Evolutionary conservation across 2,888 invertebrate species (phyloP), one percentile per base, ranked within the genome.

Genomic region (Bembecia ichneumoniformis): DNA sequence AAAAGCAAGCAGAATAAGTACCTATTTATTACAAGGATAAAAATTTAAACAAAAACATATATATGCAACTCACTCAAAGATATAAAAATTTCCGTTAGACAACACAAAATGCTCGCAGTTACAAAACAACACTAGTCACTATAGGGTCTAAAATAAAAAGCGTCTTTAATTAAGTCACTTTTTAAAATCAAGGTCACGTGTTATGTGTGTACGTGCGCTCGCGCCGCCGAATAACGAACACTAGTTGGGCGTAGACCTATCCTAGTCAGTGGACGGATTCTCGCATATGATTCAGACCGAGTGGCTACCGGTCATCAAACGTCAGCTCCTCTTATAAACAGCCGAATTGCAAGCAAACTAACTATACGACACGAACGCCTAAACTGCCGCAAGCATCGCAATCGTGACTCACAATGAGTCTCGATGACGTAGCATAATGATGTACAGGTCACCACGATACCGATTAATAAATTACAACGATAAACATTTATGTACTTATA

Each of bases 141-240:
- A n/a, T n/a, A 28, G 28, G 28, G 7, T 2, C 2, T 28, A 28
- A 9, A 2, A 2, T 28, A 2, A 28, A 28, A 28, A 28, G 2
- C 9, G n/a, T 28, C 9, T 28, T 2, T 9, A 20, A 20, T 5
- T 20, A 28, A 28, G 9, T 28, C 28, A 9, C 28, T 28, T 28
- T 28, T 28, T 28, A 9, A 28, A 9, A 28, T 28, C 7, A 28
- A 28, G 28, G 28, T 28, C 28, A 28, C 4, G 28, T 28, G 28
- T 28, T 60, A 72, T 75, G 77, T 77, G 74, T 74, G 65, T 66
- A 64, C 72, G 65, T 77, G 82, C 82, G 80, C 81, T 68, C 65
- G 74, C 74, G 82, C 60, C 66, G 72, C 54, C 40, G 14, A 40
- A 40, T 40, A 40, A n/a, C 58, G 60, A 59, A 62, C 62, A 78